phyloP scores from a whole-genome alignment of 2,888 invertebrate genomes.

The Idaea biselata region DNA sequence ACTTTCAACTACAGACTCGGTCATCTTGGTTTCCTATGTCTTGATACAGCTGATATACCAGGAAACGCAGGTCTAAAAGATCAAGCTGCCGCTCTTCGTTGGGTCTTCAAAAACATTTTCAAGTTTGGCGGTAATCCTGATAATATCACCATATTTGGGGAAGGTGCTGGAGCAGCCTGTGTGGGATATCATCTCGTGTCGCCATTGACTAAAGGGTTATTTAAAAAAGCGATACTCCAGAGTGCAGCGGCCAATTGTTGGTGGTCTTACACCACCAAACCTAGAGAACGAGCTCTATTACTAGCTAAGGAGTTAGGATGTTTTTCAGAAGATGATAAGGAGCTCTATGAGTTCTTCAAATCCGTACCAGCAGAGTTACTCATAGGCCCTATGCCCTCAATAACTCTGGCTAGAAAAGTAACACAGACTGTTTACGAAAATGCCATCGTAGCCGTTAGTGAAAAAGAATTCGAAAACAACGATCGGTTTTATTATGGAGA shows the following conservation, averaged over 20 bases:
- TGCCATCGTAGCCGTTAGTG: conserved; percentile 33
- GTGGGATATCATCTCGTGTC: conserved; percentile 47
- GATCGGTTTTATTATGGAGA: conserved; percentile 48
- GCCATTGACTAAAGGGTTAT: conserved; percentile 55
- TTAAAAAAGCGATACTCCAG: conserved; percentile 79
- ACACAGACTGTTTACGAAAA: not conserved
- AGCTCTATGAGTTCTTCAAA: conserved; percentile 40
- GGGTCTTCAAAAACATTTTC: conserved; percentile 48
- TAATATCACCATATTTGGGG: conserved; percentile 52
- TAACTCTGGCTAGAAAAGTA: conserved; percentile 17
- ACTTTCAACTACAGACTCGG: conserved; percentile 48
- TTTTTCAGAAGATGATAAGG: conserved; percentile 34
- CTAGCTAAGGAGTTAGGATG: conserved; percentile 44
- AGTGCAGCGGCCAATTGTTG: conserved; percentile 83
- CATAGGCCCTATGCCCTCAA: conserved; percentile 20
- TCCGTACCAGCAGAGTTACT: conserved; percentile 32
- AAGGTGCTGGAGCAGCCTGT: conserved; percentile 49
- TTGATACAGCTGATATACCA: conserved; percentile 43
- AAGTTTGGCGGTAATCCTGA: conserved; percentile 49
- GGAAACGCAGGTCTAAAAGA: conserved; percentile 53
- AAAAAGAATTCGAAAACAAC: conserved; percentile 40
- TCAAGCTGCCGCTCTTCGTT: conserved; percentile 47
- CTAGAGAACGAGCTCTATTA: conserved; percentile 62
- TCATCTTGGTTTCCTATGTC: conserved; percentile 42
- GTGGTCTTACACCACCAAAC: conserved; percentile 74